Percentiles rank a stretch among this genome's conserved stretches.
phyloP scores from a whole-genome alignment of 2,888 invertebrate species.

The Nephrocerus scutellatus region DNA sequence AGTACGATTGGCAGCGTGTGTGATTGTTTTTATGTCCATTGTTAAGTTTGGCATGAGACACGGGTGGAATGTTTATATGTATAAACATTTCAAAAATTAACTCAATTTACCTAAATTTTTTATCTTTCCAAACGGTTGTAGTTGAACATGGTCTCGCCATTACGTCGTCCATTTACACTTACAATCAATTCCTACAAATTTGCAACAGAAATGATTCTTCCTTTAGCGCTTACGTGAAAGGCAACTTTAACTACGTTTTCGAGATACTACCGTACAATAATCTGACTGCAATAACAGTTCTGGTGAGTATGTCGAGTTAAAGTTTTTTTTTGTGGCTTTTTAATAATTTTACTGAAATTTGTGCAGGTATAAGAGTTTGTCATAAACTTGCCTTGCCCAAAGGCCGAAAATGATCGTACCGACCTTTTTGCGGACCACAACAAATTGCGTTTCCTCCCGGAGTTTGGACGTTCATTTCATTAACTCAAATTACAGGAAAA shows the following conservation, averaged over 20 bases:
- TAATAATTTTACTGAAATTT: too few relatives aligned
- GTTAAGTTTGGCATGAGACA: conserved; percentile 29
- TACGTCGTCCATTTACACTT: conserved; percentile 28
- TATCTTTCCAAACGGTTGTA: conserved; percentile 13
- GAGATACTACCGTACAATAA: conserved; percentile 28
- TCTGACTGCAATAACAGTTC: conserved; percentile 21
- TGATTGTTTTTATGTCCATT: conserved; percentile 31
- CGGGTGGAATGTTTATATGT: too few relatives aligned
- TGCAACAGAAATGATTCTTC: conserved; percentile 42
- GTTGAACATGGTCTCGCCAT: conserved; percentile 38
- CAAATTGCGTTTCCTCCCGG: too few relatives aligned
- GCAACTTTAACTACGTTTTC: conserved; percentile 35
- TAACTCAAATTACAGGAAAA: too few relatives aligned
- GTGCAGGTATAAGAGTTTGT: too few relatives aligned
- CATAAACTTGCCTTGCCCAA: too few relatives aligned
- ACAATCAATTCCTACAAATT: conserved; percentile 20
- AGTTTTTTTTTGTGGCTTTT: too few relatives aligned
- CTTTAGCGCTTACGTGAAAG: conserved; percentile 27
- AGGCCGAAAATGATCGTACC: too few relatives aligned
- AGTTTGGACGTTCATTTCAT: too few relatives aligned
- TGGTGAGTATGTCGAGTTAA: conserved; percentile 35
- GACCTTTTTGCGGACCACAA: too few relatives aligned
- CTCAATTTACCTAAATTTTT: neutral
- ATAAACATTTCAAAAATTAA: neutral
- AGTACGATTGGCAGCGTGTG: conserved; percentile 30